Conservation (phyloP, 1,140 invertebrate genomes). For the Plutomurus gul region DNA sequence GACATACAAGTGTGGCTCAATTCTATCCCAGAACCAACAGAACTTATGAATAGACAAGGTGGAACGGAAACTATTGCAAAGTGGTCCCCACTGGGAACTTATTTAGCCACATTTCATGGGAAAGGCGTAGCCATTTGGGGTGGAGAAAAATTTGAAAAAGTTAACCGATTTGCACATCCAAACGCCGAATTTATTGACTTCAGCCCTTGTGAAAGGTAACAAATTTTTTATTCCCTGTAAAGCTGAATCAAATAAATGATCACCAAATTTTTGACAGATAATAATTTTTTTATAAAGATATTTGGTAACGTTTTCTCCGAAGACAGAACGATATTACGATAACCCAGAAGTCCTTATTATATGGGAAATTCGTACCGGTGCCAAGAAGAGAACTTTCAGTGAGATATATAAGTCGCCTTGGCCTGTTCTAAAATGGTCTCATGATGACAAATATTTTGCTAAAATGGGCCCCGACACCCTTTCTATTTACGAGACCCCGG, state of each 20-base stretch:
- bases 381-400: constrained; percentile 87
- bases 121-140: constrained; percentile 96
- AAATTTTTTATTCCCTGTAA: constrained; percentile 27
- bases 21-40: constrained; percentile 80
- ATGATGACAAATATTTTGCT: constrained; percentile 96
- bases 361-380: constrained; percentile 91
- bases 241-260: too few relatives aligned
- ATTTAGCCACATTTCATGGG: constrained; percentile 92
- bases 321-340: constrained; percentile 64
- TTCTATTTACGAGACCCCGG: constrained; percentile 93
- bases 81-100: constrained; percentile 97
- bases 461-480: constrained; percentile 81
- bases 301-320: constrained; percentile 86
- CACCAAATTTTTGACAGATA: background rate
- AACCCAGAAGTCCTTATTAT: constrained; percentile 74
- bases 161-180: constrained; percentile 86
- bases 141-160: constrained; percentile 87
- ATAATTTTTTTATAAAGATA: constrained; percentile 64
- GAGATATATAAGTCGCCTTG: constrained; percentile 81
- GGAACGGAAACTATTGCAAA: constrained; percentile 95
- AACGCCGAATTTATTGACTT: constrained; percentile 96
- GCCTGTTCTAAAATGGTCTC: constrained; percentile 91
- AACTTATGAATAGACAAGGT: constrained; percentile 80
- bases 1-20: constrained; percentile 89
- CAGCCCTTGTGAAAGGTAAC: constrained; percentile 91